These are phyloP conservation scores for Bucorvus abyssinicus DNA, from an alignment of 2,797 vertebrate species.

Conservation along the genomic window DNA sequence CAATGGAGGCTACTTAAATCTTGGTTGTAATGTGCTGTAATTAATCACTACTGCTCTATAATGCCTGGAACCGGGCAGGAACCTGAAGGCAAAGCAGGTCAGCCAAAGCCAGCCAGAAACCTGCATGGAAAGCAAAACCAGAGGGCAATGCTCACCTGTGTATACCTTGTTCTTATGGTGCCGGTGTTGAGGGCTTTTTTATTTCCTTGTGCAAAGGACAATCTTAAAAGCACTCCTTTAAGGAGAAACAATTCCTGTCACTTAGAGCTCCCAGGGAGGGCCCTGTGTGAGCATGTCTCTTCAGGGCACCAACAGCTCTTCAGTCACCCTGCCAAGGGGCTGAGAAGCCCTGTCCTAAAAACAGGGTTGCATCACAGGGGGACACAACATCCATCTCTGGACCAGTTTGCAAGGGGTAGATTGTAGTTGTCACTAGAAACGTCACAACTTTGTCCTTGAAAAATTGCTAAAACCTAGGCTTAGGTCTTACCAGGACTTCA, in stretches of 20 bases:
- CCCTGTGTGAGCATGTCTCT: not conserved
- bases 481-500: not conserved
- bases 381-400: too few relatives aligned
- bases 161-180: not conserved
- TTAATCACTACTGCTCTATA: not conserved
- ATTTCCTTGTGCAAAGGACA: not conserved
- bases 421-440: not conserved
- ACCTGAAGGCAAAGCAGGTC: not conserved
- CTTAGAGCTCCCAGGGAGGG: not conserved
- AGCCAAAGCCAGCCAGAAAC: not conserved
- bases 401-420: not conserved
- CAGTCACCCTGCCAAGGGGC: not conserved
- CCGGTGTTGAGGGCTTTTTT: too few relatives aligned
- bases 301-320: not conserved
- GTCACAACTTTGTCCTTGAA: not conserved
- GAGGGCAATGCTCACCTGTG: not conserved
- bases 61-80: not conserved
- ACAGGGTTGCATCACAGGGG: accelerated
- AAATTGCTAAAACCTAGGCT: not conserved
- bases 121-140: not conserved
- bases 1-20: not conserved
- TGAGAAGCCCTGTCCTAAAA: not conserved
- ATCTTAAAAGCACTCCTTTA: not conserved
- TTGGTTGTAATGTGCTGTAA: not conserved
- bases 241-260: not conserved